Base-by-base conservation (phyloP, 2,113 vertebrate species). In the Lutjanus erythropterus region DNA sequence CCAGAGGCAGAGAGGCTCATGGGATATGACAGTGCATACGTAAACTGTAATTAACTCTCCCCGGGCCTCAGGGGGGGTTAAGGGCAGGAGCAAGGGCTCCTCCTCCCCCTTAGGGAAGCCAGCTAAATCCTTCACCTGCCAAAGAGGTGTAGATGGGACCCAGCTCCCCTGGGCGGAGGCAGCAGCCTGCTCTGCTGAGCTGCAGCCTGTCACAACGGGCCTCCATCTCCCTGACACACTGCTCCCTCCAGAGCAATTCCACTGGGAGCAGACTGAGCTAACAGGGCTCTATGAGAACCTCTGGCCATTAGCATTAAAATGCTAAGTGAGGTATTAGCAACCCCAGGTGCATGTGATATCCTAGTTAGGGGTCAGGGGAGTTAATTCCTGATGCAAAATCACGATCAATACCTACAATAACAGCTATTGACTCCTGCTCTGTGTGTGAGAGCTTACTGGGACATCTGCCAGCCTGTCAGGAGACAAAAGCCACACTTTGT, bases 41-140 rank as follows among this genome's bases (percentile, higher is more conserved):
- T 83, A 92, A 92, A 89, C 91, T 91, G 88, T 93, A 92, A 94
- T 94, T 94, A 94, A 91, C 84, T 91, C 85, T 91, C 91, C 75
- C 50, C n/a, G 44, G 61, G 74, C 84, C 84, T 86, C 75, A 25
- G 53, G 69, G 65, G 79, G 67, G 59, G 29, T 73, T 75, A 18
- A 55, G 80, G 73, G 61, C 44, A 64, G 68, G 23, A 61, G 64
- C 29, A 37, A 70, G 29, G 52, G 59, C 66, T 61, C 73, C 67
- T 58, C 87, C 72, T 31, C 60, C 47, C 56, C 76, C 66, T 41
- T 21, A 50, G 70, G 60, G 37, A 83, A 77, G 50, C 66, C 49
- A 68, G 74, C 69, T 88, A 84, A 87, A 90, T 85, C 81, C 80
- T 86, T 81, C 84, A 86, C 83, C 86, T 89, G 82, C 81, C 86